Percentiles rank a stretch among this genome's conserved stretches.
Conservation (phyloP, 2,888 invertebrate genomes). For the Oscheius sp. region DNA sequence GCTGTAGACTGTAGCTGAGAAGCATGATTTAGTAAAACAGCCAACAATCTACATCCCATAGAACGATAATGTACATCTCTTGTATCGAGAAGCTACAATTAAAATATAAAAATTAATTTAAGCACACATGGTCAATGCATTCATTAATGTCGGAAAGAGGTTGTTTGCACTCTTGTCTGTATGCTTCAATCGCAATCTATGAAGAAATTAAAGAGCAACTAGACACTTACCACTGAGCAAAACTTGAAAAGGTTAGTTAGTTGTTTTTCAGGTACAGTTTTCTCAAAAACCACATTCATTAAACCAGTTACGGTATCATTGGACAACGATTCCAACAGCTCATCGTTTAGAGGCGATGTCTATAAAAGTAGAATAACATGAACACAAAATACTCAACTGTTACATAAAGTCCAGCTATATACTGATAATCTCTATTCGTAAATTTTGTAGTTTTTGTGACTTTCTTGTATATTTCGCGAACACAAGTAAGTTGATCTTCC, state of each 20-base stretch:
- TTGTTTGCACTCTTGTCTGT: not conserved
- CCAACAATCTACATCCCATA: not conserved
- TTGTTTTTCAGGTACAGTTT: too few species aligned
- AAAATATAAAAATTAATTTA: not conserved
- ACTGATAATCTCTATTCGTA: not conserved
- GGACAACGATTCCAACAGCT: not conserved
- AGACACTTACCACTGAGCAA: not conserved
- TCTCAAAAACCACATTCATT: too few species aligned
- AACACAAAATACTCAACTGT: not conserved
- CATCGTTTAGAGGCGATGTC: not conserved
- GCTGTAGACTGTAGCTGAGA: not conserved
- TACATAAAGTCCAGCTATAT: not conserved
- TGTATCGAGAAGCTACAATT: not conserved
- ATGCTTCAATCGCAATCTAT: not conserved
- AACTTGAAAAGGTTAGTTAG: too few species aligned
- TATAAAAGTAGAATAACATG: not conserved
- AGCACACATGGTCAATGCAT: not conserved
- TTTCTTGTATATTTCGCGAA: not conserved
- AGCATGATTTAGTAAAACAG: not conserved
- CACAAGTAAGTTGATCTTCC: not conserved
- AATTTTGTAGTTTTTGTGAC: not conserved
- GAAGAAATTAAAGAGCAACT: not conserved
- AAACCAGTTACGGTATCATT: not conserved
- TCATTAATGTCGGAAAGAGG: not conserved
- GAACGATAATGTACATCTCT: not conserved